A percentile compares a stretch with the other conserved stretches of the same genome.
These are phyloP conservation scores for Stichodactyla mertensii DNA, from an alignment of 64 coral and sea anemone species.

Conservation along the genomic window DNA sequence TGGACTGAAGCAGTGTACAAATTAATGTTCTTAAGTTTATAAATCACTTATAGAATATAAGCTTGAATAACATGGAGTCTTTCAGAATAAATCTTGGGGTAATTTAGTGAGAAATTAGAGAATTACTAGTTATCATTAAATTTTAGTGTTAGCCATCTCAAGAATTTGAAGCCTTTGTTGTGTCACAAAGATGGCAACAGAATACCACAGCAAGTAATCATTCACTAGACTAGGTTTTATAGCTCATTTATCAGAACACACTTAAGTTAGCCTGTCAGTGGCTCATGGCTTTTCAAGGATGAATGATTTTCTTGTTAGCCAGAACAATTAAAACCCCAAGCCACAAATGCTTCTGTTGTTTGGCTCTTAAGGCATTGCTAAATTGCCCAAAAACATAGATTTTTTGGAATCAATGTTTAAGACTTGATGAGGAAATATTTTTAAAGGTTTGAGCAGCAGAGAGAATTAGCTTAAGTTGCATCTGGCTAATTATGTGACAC, in stretches of 20 bases:
- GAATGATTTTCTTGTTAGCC: constrained; percentile 6
- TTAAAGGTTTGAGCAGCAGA: too few species aligned
- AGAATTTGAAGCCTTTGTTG: constrained; percentile 13
- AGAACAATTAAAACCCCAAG: constrained; percentile 4
- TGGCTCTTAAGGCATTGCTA: not conserved
- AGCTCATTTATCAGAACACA: constrained; percentile 6
- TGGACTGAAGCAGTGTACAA: not conserved
- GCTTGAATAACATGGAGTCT: not conserved
- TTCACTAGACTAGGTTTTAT: constrained; percentile 15
- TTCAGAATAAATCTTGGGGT: not conserved
- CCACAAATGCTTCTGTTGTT: constrained; percentile 1
- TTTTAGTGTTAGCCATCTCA: not conserved
- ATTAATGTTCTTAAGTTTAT: not conserved
- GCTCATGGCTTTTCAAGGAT: constrained; percentile 12
- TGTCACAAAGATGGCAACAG: not conserved
- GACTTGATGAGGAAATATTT: too few species aligned
- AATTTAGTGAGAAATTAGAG: not conserved
- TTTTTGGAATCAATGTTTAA: not conserved
- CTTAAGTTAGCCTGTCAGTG: not conserved
- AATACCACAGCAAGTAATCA: constrained; percentile 19
- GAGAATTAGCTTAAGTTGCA: too few species aligned
- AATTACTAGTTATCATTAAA: not conserved
- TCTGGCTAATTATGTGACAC: too few species aligned
- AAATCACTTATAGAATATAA: not conserved
- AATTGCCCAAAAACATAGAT: not conserved